A percentile compares a stretch with the other conserved stretches of the same genome.
These are phyloP conservation scores for Lagodon rhomboides DNA, from an alignment of 2,797 vertebrate species.

Conservation along the genomic window DNA sequence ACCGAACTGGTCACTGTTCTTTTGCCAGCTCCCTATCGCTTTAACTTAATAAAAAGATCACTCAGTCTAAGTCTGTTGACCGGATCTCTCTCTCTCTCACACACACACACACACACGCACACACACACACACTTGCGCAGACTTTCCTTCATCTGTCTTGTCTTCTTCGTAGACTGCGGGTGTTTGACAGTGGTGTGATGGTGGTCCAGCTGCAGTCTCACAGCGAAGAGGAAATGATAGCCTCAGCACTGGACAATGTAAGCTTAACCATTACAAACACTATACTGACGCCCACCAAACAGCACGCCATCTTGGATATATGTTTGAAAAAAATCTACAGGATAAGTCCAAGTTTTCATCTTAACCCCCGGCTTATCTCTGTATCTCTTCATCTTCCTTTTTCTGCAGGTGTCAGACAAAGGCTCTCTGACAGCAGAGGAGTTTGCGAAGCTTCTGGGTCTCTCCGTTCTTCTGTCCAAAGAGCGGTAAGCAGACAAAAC, in stretches of 20 bases:
- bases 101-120: background rate
- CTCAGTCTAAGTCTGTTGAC: constrained; percentile 7
- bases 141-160: constrained; percentile 23
- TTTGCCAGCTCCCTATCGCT: background rate
- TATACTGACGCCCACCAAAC: constrained; percentile 14
- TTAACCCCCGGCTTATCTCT: background rate
- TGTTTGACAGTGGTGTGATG: constrained; percentile 99
- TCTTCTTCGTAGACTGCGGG: constrained; percentile 88
- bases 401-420: constrained; percentile 92
- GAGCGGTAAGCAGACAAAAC: constrained; percentile 87
- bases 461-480: constrained; percentile 98
- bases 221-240: constrained; percentile 98
- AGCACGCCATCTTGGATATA: background rate
- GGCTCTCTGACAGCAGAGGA: constrained; percentile 97
- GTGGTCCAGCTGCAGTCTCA: constrained; percentile 98
- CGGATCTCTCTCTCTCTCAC: background rate
- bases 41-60: constrained; percentile 7
- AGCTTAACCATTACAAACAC: constrained; percentile 52
- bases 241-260: constrained; percentile 96
- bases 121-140: no score
- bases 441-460: constrained; percentile 96
- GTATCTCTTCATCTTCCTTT: background rate
- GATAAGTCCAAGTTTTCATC: background rate
- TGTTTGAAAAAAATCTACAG: background rate
- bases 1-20: constrained; percentile 1